phyloP scores from a whole-genome alignment of 2,888 invertebrate genomes.

The Habrosyne pyritoides region DNA sequence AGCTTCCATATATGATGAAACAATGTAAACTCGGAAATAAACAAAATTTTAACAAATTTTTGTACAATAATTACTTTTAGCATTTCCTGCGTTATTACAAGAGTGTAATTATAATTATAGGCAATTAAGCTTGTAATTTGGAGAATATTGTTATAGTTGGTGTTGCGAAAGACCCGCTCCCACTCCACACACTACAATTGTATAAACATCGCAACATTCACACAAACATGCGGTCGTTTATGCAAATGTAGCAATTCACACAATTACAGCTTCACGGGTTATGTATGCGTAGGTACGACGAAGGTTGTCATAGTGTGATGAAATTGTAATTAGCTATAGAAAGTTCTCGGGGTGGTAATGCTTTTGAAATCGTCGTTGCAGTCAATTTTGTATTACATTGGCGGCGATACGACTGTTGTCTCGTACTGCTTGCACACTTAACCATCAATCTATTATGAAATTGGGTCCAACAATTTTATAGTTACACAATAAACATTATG shows the following conservation, averaged over 20 bases:
- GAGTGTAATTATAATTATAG: background rate
- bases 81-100: background rate
- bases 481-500: too few relatives aligned
- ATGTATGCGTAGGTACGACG: background rate
- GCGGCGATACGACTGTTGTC: too few relatives aligned
- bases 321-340: background rate
- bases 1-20: too few relatives aligned
- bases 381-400: too few relatives aligned
- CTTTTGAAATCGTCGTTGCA: too few relatives aligned
- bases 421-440: too few relatives aligned
- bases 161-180: conserved; percentile 1
- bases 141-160: background rate
- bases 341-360: too few relatives aligned
- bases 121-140: conserved; percentile 1
- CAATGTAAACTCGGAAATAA: too few relatives aligned
- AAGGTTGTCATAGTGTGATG: background rate
- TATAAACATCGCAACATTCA: conserved; percentile 2
- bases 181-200: too few relatives aligned
- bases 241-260: background rate
- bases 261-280: background rate
- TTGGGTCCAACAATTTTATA: too few relatives aligned
- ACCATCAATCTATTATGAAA: too few relatives aligned
- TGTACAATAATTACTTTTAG: background rate
- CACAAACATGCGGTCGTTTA: background rate
- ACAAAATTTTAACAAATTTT: background rate